Conservation (phyloP, 2,113 vertebrate genomes). For the Neofelis nebulosa region DNA sequence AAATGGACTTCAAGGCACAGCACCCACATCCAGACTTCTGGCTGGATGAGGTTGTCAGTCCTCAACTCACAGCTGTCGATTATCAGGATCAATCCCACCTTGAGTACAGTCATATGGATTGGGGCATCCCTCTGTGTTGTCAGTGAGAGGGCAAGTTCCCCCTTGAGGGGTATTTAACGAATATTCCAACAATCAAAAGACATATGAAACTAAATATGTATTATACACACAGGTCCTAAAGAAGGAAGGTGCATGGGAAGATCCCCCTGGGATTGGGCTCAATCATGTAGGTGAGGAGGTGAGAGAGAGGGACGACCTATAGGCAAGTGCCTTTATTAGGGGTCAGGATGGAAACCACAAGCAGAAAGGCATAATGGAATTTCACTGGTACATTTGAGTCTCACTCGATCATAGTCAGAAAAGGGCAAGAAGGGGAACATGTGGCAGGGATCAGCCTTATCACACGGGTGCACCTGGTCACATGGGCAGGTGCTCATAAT, state of each 20-base stretch:
- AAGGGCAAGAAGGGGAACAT: not conserved
- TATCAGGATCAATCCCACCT: not conserved
- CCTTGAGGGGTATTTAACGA: not conserved
- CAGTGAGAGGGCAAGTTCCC: not conserved
- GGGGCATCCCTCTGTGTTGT: not conserved
- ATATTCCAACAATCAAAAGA: not conserved
- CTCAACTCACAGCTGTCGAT: no score
- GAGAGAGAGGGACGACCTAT: not conserved
- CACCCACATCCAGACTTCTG: fast-evolving
- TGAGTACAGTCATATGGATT: not conserved
- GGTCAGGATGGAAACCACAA: not conserved
- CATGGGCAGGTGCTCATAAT: no score
- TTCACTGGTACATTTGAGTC: not conserved
- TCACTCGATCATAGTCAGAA: not conserved
- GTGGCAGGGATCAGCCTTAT: not conserved
- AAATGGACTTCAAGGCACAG: not conserved
- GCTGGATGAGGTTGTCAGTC: fast-evolving
- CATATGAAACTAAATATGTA: not conserved
- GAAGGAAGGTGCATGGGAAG: not conserved
- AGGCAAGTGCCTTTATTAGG: no score
- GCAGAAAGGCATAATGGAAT: not conserved
- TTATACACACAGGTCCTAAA: not conserved
- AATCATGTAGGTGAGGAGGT: not conserved
- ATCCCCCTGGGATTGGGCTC: no score
- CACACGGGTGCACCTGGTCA: not conserved